phyloP scores from a whole-genome alignment of 2,888 invertebrate genomes.

The Lasiommata megera region DNA sequence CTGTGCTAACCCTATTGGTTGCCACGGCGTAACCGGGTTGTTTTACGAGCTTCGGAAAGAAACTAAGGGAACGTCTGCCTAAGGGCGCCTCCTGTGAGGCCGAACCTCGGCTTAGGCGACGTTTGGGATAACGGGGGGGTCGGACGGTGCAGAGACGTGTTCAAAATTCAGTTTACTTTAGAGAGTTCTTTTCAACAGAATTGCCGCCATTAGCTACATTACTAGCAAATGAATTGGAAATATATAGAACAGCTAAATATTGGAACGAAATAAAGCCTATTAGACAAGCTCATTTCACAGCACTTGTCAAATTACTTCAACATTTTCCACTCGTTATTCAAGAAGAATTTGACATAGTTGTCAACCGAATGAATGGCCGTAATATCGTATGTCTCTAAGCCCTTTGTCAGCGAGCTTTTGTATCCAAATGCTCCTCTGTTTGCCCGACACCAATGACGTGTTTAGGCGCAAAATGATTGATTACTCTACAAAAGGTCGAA shows the following conservation, averaged over 20 bases:
- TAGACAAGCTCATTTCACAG: background rate
- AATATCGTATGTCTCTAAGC: slow-evolving; percentile 43
- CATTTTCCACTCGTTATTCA: slow-evolving; percentile 9
- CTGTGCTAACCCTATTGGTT: no score
- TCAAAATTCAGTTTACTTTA: no score
- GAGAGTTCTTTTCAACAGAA: no score
- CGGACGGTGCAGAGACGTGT: no score
- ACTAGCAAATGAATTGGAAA: background rate
- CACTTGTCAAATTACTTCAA: slow-evolving; percentile 17
- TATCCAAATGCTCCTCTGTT: slow-evolving; percentile 40
- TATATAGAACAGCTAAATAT: background rate
- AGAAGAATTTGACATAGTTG: slow-evolving; percentile 49
- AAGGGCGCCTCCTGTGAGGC: no score
- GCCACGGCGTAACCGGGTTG: no score
- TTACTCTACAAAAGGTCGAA: slow-evolving; percentile 37
- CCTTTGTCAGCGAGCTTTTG: slow-evolving; percentile 47
- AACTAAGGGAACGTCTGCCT: no score
- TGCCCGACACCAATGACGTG: slow-evolving; percentile 42
- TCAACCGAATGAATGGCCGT: slow-evolving; percentile 46
- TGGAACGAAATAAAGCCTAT: background rate
- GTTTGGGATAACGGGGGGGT: no score
- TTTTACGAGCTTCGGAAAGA: no score
- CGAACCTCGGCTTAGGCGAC: no score
- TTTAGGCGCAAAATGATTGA: slow-evolving; percentile 59
- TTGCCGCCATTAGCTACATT: no score